Conservation (phyloP, 2,797 vertebrate genomes). For the Hafferia zeledoni region DNA sequence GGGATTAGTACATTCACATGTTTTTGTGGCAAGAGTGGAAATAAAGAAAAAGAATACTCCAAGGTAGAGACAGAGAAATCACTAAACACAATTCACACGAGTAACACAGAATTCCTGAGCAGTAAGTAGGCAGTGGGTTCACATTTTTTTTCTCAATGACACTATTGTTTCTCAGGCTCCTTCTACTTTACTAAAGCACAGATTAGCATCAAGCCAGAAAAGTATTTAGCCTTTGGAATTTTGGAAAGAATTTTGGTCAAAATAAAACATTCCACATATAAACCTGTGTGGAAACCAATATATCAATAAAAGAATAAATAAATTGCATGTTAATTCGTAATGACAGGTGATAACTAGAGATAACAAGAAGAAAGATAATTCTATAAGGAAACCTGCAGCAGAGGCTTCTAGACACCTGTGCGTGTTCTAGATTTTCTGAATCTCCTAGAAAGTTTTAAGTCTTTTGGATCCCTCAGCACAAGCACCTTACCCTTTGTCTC, state of each 20-base stretch:
- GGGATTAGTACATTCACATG: neutral
- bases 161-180: slow-evolving; percentile 30
- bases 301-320: neutral
- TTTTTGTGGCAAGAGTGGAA: neutral
- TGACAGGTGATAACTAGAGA: neutral
- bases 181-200: neutral
- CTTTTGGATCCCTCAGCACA: neutral
- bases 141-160: slow-evolving; percentile 29
- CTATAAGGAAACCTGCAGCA: neutral
- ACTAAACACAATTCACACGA: neutral
- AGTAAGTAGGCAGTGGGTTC: neutral
- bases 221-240: slow-evolving; percentile 33
- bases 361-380: neutral
- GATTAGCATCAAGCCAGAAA: slow-evolving; percentile 38
- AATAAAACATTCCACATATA: neutral
- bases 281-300: neutral
- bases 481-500: neutral
- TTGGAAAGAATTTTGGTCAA: neutral
- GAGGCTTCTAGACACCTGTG: neutral
- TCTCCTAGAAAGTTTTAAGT: neutral
- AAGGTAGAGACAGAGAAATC: neutral
- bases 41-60: neutral
- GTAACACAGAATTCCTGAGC: slow-evolving; percentile 21
- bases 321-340: neutral
- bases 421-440: neutral